Evolutionary conservation across 2,888 invertebrate species (phyloP), one percentile per base, ranked within the genome.

Genomic region (Pediacus dermestoides): DNA sequence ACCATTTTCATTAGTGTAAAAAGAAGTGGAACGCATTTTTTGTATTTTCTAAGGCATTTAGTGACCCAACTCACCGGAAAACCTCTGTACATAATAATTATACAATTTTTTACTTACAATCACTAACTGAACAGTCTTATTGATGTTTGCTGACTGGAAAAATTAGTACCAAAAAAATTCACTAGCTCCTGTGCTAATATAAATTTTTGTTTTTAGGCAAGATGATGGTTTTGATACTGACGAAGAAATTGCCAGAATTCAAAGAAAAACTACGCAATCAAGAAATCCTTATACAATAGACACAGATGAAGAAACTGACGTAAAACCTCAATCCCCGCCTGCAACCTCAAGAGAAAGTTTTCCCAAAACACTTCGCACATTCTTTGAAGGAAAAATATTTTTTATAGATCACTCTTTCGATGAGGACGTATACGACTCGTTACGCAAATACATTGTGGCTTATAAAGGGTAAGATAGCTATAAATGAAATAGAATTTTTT

Each of bases 391-490:
- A 0, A 61, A 66, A 41, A 64, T 64, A 34, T 77, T 81, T 61
- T 71, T 70, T 36, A 50, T 81, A 10, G 67, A 67, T 50, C 60
- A 64, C 3, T 61, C 64, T 30, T 66, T 72, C 31, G 62, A 61
- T 27, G 55, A 59, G 2, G 53, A 58, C 3, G 60, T 62, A 36
- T 61, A 70, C 34, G 56, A 56, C 40, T 54, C 58, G 28, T 47
- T 74, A 25, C 52, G 53, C 31, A 64, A 78, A 38, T 79, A 80
- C 60, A 71, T 84, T 33, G 66, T 67, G 30, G 83, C 82, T 1
- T 82, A 80, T 64, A 75, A 78, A 28, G 85, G 83, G 61, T 74
- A 71, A 36, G 60, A n/a, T n/a, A n/a, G n/a, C n/a, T n/a, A n/a
- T n/a, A n/a, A n/a, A n/a, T n/a, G n/a, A n/a, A n/a, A n/a, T n/a